Base-by-base conservation (phyloP, 2,888 invertebrate species). In the Agapetus fuscipes region DNA sequence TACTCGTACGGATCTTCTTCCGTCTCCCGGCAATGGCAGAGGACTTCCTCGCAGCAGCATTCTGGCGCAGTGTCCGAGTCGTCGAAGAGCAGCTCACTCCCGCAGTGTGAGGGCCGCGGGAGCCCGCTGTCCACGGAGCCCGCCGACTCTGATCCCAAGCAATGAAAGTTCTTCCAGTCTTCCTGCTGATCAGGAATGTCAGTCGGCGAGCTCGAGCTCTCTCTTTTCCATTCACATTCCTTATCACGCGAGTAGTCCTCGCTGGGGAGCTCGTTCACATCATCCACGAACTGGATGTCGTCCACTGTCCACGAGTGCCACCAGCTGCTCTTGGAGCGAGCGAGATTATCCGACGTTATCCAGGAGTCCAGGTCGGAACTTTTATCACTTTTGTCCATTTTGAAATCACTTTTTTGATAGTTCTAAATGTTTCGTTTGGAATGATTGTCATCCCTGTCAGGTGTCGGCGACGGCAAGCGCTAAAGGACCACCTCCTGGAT, bases 21-120 rank as follows among this genome's bases (percentile, higher is more conserved):
- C 12, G 41, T 13, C 16, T 28, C 24, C 13, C 14, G 20, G 26
- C 38, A 43, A 36, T 52, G 50, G 16, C 44, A 47, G 15, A 11
- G 20, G 9, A 53, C 56, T 28, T 52, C 52, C 34, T 48, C 49
- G 46, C 46, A 48, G 41, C 37, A 26, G 32, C 33, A 31, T 39
- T 45, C 46, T 13, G 14, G 15, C 3, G 25, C 14, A n/a, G 17
- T 15, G 28, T 74, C 2, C 74, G 73, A 52, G 72, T 72, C 2
- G 71, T 69, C 52, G 69, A 71, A 13, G 74, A 71, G 5, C 69
- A 68, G 4, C 71, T 69, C 74, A 72, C 74, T 54, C 73, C 73
- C 30, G 74, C 72, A 48, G 76, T 74, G 17, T 75, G 65, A n/a
- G 76, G 76, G 52, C 76, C 77, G 75, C 0, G 76, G 76, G 14